phyloP scores from a whole-genome alignment of 2,888 invertebrate species.

The Laspeyria flexula region DNA sequence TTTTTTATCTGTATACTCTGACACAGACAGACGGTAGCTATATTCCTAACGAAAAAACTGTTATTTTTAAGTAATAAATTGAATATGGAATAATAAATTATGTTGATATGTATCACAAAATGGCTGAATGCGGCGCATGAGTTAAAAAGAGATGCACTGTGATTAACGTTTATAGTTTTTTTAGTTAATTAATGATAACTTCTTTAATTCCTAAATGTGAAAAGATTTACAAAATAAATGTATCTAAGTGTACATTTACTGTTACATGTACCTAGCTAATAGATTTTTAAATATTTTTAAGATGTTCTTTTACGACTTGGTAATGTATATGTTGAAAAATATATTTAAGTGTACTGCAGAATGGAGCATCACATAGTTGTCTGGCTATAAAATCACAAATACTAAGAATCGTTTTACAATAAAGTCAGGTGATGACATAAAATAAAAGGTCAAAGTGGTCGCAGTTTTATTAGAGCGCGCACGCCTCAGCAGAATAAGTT shows the following conservation, averaged over 20 bases:
- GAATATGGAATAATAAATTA: constrained; percentile 30
- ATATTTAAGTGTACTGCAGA: neutral
- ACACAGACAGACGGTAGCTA: constrained; percentile 29
- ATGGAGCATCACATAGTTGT: constrained; percentile 14
- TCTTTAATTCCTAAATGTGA: neutral
- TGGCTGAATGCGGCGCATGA: neutral
- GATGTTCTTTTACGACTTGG: no score
- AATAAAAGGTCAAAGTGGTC: constrained; percentile 34
- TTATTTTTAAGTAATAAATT: constrained; percentile 31
- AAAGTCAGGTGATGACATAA: constrained; percentile 35
- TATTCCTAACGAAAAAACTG: constrained; percentile 28
- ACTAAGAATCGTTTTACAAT: constrained; percentile 45
- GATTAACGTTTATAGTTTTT: constrained; percentile 1
- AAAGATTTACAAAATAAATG: neutral
- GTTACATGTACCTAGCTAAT: no score
- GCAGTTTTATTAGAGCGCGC: constrained; percentile 33
- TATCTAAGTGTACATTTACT: no score
- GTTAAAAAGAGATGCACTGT: constrained; percentile 7
- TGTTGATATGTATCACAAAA: constrained; percentile 17
- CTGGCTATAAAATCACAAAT: constrained; percentile 37
- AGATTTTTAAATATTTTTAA: no score
- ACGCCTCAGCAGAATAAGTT: constrained; percentile 17
- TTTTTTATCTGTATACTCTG: constrained; percentile 4
- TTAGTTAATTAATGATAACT: neutral
- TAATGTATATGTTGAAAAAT: neutral